Evolutionary conservation across 2,888 invertebrate species (phyloP), one percentile per base, ranked within the genome.

Genomic region (Eilema griseolum): DNA sequence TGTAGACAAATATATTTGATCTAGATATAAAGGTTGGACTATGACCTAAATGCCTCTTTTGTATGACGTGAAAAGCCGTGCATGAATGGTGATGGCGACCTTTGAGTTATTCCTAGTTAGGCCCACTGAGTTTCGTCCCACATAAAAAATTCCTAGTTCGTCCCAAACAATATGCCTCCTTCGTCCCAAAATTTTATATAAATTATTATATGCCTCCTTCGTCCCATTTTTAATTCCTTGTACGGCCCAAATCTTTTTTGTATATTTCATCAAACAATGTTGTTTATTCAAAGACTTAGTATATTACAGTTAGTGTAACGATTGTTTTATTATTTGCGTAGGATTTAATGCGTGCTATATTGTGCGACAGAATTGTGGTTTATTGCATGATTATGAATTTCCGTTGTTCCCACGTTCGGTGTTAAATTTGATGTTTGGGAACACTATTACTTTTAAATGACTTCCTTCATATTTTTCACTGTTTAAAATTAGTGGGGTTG

Each of bases 381-480:
- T 84, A 86, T 83, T 81, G 80, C 66, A 79, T 83, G 85, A 88
- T 88, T 87, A 85, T 85, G 80, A 77, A 82, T 81, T 86, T 88
- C 88, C 86, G 85, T 76, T 82, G 82, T 81, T 83, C 83, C 82
- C 77, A 83, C 80, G 81, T 77, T 57, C 56, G 37, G 67, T 65
- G 16, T 63, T 74, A 68, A 74, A 70, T 73, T 67, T 61, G 70
- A 67, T 67, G 72, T 73, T 59, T 72, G 68, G 75, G 72, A 68
- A 72, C 64, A 61, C 37, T 67, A 62, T 52, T 61, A 69, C 41
- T 61, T 73, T 81, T 69, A 61, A 67, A 62, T 7, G 56, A 70
- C 70, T 83, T 81, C 69, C 71, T 78, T 72, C 7, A 52, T 14
- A 26, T 59, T 59, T 59, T 20, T 20, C 0, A 59, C 20, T 61